phyloP scores from a whole-genome alignment of 1,140 invertebrate genomes.

The Whitmania pigra region DNA sequence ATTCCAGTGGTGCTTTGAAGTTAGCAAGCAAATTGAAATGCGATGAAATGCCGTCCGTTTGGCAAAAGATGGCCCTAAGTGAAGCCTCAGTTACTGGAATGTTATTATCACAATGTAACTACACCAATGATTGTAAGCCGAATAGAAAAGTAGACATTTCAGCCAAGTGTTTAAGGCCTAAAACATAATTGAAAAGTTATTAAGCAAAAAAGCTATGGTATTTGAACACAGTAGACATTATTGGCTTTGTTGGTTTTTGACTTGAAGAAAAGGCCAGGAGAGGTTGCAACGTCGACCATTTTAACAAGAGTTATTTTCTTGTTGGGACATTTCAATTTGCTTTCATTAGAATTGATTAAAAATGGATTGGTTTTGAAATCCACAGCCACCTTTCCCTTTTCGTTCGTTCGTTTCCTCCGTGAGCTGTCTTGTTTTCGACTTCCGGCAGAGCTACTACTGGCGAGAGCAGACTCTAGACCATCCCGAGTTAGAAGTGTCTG shows the following conservation, averaged over 20 bases:
- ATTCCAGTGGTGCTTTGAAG: too few relatives aligned
- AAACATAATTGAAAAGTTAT: background rate
- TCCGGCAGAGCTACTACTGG: background rate
- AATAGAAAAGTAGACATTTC: too few relatives aligned
- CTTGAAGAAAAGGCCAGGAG: constrained; percentile 7
- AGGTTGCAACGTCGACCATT: constrained; percentile 4
- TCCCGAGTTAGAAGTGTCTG: too few relatives aligned
- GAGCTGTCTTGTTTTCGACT: background rate
- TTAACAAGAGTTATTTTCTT: background rate
- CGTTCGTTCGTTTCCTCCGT: background rate
- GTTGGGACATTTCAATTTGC: constrained; percentile 1
- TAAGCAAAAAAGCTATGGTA: background rate
- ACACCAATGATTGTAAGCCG: too few relatives aligned
- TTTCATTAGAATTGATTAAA: background rate
- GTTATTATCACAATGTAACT: too few relatives aligned
- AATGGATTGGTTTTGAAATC: background rate
- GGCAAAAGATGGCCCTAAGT: too few relatives aligned
- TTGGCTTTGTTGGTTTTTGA: background rate
- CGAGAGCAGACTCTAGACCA: background rate
- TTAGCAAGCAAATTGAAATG: too few relatives aligned
- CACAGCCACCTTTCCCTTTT: background rate
- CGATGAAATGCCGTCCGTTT: too few relatives aligned
- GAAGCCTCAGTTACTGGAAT: too few relatives aligned
- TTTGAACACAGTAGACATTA: background rate
- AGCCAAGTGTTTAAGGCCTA: too few relatives aligned